These are phyloP conservation scores for Sciurus niger DNA, from an alignment of 2,113 vertebrate species.

Conservation along the genomic window DNA sequence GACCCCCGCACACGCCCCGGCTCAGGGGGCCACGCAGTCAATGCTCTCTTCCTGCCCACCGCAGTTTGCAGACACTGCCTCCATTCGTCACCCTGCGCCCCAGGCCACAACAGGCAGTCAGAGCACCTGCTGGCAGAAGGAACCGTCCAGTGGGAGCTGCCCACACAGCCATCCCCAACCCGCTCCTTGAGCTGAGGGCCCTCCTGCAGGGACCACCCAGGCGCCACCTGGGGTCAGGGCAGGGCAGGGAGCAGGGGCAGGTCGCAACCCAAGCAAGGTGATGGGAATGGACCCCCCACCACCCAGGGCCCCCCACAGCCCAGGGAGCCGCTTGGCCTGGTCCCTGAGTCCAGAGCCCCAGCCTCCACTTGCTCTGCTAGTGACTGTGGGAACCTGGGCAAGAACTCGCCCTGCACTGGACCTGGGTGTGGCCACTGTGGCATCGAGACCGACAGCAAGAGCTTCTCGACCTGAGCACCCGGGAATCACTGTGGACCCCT, in stretches of 20 bases:
- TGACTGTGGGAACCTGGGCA: too few relatives aligned
- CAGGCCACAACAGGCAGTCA: too few relatives aligned
- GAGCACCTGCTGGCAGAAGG: background rate
- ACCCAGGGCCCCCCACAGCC: background rate
- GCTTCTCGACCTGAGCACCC: background rate
- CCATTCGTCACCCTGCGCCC: background rate
- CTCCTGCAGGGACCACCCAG: background rate
- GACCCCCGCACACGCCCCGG: fast-evolving
- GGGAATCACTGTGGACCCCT: background rate
- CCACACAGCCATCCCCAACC: background rate
- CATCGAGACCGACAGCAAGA: fast-evolving
- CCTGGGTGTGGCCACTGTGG: background rate
- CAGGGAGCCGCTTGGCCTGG: background rate
- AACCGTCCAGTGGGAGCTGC: background rate
- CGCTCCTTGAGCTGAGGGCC: background rate
- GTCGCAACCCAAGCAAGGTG: background rate
- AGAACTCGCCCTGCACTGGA: background rate
- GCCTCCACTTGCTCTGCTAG: background rate
- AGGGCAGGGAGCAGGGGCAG: background rate
- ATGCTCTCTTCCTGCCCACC: background rate
- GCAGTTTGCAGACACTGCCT: background rate
- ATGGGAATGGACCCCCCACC: background rate
- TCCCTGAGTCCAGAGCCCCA: background rate
- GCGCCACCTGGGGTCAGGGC: background rate
- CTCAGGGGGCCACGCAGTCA: fast-evolving